Base-by-base conservation (phyloP, 2,113 vertebrate species). In the Theropithecus gelada region DNA sequence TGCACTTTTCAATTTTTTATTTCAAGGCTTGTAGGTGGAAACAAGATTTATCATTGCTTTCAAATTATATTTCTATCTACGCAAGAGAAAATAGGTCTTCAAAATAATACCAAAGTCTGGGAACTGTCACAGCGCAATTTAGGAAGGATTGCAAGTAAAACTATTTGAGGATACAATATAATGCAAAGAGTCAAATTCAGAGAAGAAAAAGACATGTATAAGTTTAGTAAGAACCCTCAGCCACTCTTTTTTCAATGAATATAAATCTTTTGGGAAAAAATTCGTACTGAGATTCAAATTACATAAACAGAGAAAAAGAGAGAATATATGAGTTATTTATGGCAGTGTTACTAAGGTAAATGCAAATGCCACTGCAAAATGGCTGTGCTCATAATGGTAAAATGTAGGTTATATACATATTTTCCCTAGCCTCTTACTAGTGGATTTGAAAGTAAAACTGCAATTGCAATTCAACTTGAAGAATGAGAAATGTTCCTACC, bases 221-320 rank as follows among this genome's bases (percentile, higher is more conserved):
- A 75, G 30, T 87, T 96, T 90, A 85, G 81, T 87, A 90, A 90
- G 64, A 94, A 76, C 1, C 10, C 66, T 94, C 40, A 78, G 18
- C 40, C 73, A 79, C 17, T 55, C 22, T 96, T 92, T 88, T 97
- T 90, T 96, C 90, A 95, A 93, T 86, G 90, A 95, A 85, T 90
- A 97, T 68, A 98, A 96, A 94, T 92, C 43, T 59, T 91, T 93
- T 38, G 2, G 48, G 18, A 73, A 61, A 95, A 61, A 30, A 16
- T 32, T 93, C 72, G 76, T 20, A 78, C 72, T 95, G 84, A 93
- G 57, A 92, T 90, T 93, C 45, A 95, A 96, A 96, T 96, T 94
- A 82, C 25, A 82, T 48, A 95, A 45, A 79, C 16, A 91, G 73
- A 75, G 45, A 91, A 30, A 78, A 30, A 78, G 35, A 79, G 52